Evolutionary conservation across 2,113 vertebrate genomes (phyloP).

Genomic region (Neodon shergylaensis): DNA sequence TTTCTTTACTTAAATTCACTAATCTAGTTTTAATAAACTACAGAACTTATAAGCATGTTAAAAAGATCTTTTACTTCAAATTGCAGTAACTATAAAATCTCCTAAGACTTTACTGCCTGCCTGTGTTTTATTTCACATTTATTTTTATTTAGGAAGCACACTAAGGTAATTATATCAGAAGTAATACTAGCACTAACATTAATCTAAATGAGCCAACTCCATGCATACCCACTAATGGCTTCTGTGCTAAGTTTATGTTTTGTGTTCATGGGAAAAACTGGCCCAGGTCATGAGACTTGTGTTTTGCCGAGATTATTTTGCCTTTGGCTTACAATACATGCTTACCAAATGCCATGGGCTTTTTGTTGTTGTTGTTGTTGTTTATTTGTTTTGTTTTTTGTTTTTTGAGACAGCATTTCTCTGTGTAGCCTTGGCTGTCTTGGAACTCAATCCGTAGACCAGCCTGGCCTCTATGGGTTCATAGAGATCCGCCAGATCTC

Average conservation of each 20-base stretch:
- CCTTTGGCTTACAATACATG: not conserved
- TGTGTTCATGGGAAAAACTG: not conserved
- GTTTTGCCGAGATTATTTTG: not conserved
- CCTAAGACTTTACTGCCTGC: constrained; percentile 61
- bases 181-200: constrained; percentile 48
- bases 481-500: not conserved
- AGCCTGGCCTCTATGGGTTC: too few relatives aligned
- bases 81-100: constrained; percentile 54
- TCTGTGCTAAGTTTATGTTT: constrained; percentile 4
- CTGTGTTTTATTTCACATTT: constrained; percentile 24
- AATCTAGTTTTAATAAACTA: constrained; percentile 42
- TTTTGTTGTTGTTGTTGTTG: not conserved
- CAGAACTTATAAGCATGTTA: constrained; percentile 14
- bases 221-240: not conserved
- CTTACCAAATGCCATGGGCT: constrained; percentile 6
- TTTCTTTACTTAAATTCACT: constrained; percentile 36
- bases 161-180: constrained; percentile 37
- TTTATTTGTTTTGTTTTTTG: not conserved
- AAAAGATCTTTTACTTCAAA: constrained; percentile 27
- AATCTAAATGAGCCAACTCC: constrained; percentile 29
- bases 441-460: too few relatives aligned
- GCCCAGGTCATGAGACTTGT: not conserved
- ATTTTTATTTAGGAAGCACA: constrained; percentile 37
- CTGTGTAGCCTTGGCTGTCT: not conserved
- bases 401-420: not conserved